Conservation (phyloP, 2,888 invertebrate species). For the Andrena camellia region DNA sequence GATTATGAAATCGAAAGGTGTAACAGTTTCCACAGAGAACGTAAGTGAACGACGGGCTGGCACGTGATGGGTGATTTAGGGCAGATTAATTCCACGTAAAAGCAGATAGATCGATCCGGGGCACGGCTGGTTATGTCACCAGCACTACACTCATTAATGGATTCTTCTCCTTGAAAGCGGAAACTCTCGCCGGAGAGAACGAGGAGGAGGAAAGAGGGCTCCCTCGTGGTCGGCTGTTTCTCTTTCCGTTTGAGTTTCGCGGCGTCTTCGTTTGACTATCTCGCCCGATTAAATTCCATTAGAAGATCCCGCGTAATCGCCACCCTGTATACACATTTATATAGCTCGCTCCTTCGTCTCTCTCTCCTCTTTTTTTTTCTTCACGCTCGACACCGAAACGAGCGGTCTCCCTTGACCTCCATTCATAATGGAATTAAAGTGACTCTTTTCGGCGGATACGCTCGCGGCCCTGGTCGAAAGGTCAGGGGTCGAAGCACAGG, state of each 20-base stretch:
- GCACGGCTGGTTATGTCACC: background rate
- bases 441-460: slow-evolving; percentile 30
- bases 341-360: background rate
- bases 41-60: background rate
- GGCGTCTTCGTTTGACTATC: slow-evolving; percentile 24
- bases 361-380: slow-evolving; percentile 17
- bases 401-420: slow-evolving; percentile 58
- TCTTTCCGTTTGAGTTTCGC: slow-evolving; percentile 38
- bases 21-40: background rate
- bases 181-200: background rate
- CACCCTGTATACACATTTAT: background rate
- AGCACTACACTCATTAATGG: slow-evolving; percentile 12
- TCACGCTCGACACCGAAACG: slow-evolving; percentile 32
- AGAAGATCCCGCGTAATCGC: background rate
- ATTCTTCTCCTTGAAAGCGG: background rate
- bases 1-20: background rate
- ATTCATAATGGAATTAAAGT: slow-evolving; percentile 54
- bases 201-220: background rate
- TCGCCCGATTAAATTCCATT: slow-evolving; percentile 48
- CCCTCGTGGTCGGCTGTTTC: background rate
- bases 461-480: slow-evolving; percentile 18
- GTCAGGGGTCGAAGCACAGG: slow-evolving; percentile 31
- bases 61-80: background rate
- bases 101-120: background rate
- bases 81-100: background rate